phyloP scores from a whole-genome alignment of 2,113 vertebrate genomes.

The Ramphastos sulfuratus region DNA sequence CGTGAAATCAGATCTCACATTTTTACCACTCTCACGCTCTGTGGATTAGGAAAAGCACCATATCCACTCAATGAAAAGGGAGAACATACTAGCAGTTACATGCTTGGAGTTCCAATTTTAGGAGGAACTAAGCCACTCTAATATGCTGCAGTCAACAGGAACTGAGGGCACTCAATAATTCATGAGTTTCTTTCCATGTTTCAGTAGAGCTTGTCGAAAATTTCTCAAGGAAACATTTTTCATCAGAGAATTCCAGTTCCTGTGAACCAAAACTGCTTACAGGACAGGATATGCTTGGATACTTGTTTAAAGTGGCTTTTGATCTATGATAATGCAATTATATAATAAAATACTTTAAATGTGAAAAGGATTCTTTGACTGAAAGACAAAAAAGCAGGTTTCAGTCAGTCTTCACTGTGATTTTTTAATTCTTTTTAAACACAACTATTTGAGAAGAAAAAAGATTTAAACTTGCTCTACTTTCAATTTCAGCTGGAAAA shows the following conservation, averaged over 20 bases:
- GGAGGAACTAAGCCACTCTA: constrained; percentile 33
- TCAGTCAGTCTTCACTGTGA: neutral
- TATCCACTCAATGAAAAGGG: neutral
- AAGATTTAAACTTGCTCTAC: neutral
- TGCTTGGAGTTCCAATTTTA: constrained; percentile 15
- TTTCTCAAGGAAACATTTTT: neutral
- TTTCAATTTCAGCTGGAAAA: neutral
- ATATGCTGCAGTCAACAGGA: constrained; percentile 48
- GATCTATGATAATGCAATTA: neutral
- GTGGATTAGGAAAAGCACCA: neutral
- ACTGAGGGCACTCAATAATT: constrained; percentile 18
- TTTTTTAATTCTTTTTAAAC: neutral
- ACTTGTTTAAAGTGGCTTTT: neutral
- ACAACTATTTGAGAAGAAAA: neutral
- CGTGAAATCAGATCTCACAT: neutral
- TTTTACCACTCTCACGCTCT: neutral
- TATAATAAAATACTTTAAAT: neutral
- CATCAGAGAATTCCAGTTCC: constrained; percentile 1
- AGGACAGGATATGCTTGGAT: neutral
- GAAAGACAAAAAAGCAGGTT: neutral
- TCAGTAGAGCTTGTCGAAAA: constrained; percentile 29
- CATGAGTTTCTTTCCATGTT: constrained; percentile 17
- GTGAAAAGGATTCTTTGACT: neutral
- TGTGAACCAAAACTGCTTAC: neutral
- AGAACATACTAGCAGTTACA: constrained; percentile 1